Evolutionary conservation across 2,113 vertebrate species (phyloP), one percentile per base, ranked within the genome.

Genomic region (Lycocorax pyrrhopterus): DNA sequence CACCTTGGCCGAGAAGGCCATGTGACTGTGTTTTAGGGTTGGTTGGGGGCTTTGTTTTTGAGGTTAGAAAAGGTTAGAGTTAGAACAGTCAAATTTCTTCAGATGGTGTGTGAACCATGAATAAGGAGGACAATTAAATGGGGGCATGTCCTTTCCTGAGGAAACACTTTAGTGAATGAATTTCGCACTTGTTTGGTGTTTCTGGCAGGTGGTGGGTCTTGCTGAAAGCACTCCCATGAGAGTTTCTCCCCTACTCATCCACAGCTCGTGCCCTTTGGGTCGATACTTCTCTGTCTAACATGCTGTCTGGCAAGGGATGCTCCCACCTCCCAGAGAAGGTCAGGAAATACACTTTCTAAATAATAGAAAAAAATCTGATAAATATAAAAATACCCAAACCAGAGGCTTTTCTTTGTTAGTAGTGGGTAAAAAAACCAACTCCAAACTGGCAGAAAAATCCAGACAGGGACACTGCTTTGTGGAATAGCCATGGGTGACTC

Each of bases 151-250:
- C 30, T 59, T 77, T 90, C 39, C 27, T 29, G 37, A 69, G 46
- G 43, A 66, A 91, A 71, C 32, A 21, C 19, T 88, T 85, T 3
- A 44, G 33, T 71, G 59, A 95, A 94, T 63, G 43, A 67, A 59
- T 83, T 83, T 94, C 0, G 0, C 25, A 44, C 59, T 78, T 84
- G 32, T 84, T 84, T 69, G 55, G 21, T 0, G 0, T 37, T 73
- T 59, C 59, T 87, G 59, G 20, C 56, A 80, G 72, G 67, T 37
- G 22, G 13, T 60, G 71, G 53, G 46, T 84, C 69, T 87, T 75
- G 49, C 66, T 75, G 19, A 69, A 62, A 60, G 39, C 0, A 0
- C 16, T 81, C 30, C 27, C 1, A 0, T 33, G 73, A 67, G 47
- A 84, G 5, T 22, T 43, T 37, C 27, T 58, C 26, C 72, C 66